Evolutionary conservation across 2,113 vertebrate species (phyloP), one percentile per base, ranked within the genome.

Genomic region (Taxidea taxus): DNA sequence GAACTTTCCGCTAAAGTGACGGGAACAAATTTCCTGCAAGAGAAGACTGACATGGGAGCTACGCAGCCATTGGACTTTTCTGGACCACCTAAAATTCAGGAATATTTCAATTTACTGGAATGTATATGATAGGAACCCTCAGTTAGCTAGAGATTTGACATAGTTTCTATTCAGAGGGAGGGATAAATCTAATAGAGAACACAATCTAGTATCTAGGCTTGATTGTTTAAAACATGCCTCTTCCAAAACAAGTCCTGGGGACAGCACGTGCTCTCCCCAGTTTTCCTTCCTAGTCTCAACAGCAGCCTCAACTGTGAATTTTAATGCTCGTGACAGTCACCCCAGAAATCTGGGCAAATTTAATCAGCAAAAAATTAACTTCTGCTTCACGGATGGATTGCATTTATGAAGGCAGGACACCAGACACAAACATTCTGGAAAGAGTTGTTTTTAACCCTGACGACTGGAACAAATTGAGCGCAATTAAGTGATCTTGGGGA

Each of bases 321-420:
- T 70, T 62, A 84, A 49, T 39, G 42, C 84, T 89, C 18, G 60
- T 82, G 56, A 44, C 70, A 86, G 47, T 29, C 60, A 66, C 34
- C 9, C 20, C 5, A 27, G 64, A 92, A 74, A 39, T 68, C 62
- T 56, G 49, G 62, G 81, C 47, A 78, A 42, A 92, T 56, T 39
- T 70, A 81, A 81, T 82, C 54, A 60, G 49, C 34, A 95, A 95
- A 94, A 94, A 84, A 89, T 87, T 74, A 88, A 93, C 64, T 74
- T 68, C 37, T 47, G 29, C 10, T 68, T 21, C 51, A 31, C 1
- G 1, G 25, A 54, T 20, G 2, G 20, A 49, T 23, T 56, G 4
- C 62, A 60, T 85, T 90, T 92, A 74, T 56, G 78, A 78, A 91
- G 44, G 13, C 44, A 80, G 64, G 68, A 92, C 21, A 78, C 4